A percentile compares a stretch with the other conserved stretches of the same genome.
phyloP scores from a whole-genome alignment of 2,797 vertebrate species.

The Pitangus sulphuratus region DNA sequence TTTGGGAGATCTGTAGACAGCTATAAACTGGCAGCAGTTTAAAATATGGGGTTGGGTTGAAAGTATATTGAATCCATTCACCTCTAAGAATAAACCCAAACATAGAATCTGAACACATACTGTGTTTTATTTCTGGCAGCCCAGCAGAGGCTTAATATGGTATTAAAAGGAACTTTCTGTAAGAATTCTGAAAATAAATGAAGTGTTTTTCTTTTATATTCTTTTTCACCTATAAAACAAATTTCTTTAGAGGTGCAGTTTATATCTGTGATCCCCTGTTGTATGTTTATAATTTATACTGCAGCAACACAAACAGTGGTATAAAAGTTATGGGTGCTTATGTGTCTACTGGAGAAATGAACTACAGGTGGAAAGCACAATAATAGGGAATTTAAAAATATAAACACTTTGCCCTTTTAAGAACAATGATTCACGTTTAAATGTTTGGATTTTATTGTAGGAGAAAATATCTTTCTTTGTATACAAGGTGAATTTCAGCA shows the following conservation, averaged over 20 bases:
- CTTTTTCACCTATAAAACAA: not conserved
- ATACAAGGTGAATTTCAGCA: not conserved
- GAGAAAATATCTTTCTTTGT: not conserved
- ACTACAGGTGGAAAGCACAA: not conserved
- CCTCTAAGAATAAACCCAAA: slow-evolving; percentile 46
- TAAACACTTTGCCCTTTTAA: not conserved
- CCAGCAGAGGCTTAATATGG: not conserved
- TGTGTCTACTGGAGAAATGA: not conserved
- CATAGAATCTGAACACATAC: slow-evolving; percentile 30
- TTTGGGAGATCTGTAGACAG: not conserved
- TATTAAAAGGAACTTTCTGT: slow-evolving; percentile 26
- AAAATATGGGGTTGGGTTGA: not conserved
- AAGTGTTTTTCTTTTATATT: not conserved
- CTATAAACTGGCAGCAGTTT: not conserved
- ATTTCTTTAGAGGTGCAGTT: not conserved
- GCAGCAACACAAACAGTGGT: not conserved
- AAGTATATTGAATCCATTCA: not conserved
- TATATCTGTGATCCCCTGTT: not conserved
- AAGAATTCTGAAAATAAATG: slow-evolving; percentile 28
- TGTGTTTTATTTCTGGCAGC: slow-evolving; percentile 33
- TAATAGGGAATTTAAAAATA: not conserved
- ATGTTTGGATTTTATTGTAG: not conserved
- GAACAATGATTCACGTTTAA: not conserved
- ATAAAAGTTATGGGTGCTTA: not conserved
- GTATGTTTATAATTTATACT: not conserved